Evolutionary conservation across 2,888 invertebrate species (phyloP), one percentile per base, ranked within the genome.

Genomic region (Protonemura montana): DNA sequence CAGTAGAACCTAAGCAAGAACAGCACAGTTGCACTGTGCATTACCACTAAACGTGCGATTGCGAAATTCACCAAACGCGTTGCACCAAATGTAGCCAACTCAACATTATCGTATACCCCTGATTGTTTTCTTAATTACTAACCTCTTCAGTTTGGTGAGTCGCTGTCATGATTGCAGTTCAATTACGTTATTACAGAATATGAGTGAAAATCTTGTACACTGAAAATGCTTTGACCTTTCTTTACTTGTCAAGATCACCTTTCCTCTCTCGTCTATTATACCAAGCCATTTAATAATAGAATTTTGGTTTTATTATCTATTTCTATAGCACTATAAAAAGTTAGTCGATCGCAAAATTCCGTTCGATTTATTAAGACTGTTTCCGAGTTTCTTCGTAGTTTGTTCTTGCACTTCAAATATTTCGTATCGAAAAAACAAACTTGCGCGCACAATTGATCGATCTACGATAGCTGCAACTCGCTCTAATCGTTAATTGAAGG

Each of bases 61-160:
- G 13, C 59, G 59, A 16, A 59, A 59, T 21, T 2, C 21, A 21
- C 13, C 59, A 21, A 35, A 29, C 26, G 21, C 21, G 28, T 82
- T 29, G 59, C 13, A 7, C 13, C 59, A 13, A 59, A 59, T 25
- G n/a, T 82, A 27, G 86, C 77, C 35, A 77, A 41, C 81, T 81
- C 85, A 80, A 77, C 85, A 29, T 86, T 76, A 84, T 77, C 26
- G 42, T n/a, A 0, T 3, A 6, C 35, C 35, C 35, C 10, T 59
- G 6, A 21, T 59, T 10, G 59, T 59, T 59, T 7, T 59, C 2
- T 21, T 59, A 59, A 59, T 59, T 59, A 59, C 59, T 21, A 59
- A 59, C 59, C 59, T 59, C 59, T 59, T 59, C 59, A 21, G 13
- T 59, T 16, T 59, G 13, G 16, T 59, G 59, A 59, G 59, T 13